Evolutionary conservation across 2,113 vertebrate genomes (phyloP), one percentile per base, ranked within the genome.

Genomic region (Aptenodytes forsteri): DNA sequence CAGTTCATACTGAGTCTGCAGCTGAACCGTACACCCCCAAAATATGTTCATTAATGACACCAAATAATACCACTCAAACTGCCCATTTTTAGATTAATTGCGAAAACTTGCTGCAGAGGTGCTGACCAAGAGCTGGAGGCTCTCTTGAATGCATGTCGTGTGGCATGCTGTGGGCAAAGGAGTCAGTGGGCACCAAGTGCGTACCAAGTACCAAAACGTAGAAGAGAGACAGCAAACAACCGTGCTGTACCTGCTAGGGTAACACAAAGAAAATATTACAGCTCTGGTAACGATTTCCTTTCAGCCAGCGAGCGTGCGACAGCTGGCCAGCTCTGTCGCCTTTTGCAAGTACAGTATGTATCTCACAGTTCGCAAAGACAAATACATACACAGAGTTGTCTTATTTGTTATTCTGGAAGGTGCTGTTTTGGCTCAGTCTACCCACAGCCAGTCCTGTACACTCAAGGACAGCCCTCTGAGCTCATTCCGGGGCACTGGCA

Each of bases 141-240:
- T 77, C 21, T 71, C 70, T 27, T 36, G 69, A 32, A 30, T 73
- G 46, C 40, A 77, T 0, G 0, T 2, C 36, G 21, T 27, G 49
- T 23, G 16, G 4, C 7, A 6, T 36, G 44, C 23, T 20, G 19
- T 11, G 66, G 55, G 54, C 30, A 79, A 67, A 59, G 8, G 11
- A 81, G 46, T 34, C 52, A 30, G 40, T 2, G 14, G 32, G 38
- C 76, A 65, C 19, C 20, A 19, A 34, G 38, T 2, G 19, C 1
- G 0, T 9, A 23, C 47, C 34, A 67, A n/a, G 15, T 29, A 56
- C 50, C 19, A 30, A 32, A 17, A 14, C 0, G 0, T 16, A 38
- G 40, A 36, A 40, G 54, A 67, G 22, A 67, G 44, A 44, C 16
- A 47, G 56, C 44, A 67, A 75, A 46, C 16, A 67, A 7, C 30